phyloP scores from a whole-genome alignment of 2,797 vertebrate genomes.

The Kryptolebias ocellatus region DNA sequence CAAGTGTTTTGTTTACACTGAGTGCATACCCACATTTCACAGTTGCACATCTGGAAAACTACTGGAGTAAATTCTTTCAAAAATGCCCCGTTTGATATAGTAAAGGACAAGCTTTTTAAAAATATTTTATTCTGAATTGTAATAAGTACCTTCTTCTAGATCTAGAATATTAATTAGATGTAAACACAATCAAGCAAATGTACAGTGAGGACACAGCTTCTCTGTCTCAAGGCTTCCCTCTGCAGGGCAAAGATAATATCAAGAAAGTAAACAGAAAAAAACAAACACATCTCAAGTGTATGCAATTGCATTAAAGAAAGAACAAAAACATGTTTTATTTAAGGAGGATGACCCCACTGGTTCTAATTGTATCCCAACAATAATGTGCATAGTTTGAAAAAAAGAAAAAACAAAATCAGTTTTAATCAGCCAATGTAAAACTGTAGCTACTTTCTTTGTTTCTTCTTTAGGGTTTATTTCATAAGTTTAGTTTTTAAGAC shows the following conservation, averaged over 20 bases:
- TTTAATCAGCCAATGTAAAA: neutral
- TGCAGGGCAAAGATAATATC: conserved; percentile 3
- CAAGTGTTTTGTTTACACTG: too few relatives aligned
- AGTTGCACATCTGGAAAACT: too few relatives aligned
- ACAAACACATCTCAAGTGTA: too few relatives aligned
- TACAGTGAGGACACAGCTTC: neutral
- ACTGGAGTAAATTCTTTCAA: too few relatives aligned
- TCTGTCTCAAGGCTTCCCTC: conserved; percentile 7
- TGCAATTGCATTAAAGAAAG: too few relatives aligned
- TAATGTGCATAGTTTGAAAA: too few relatives aligned
- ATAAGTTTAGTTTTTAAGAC: neutral
- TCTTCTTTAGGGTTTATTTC: neutral
- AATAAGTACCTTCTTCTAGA: too few relatives aligned
- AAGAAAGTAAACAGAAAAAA: neutral
- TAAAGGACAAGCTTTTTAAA: too few relatives aligned
- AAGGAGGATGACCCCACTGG: neutral
- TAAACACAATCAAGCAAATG: neutral
- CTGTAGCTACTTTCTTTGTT: neutral
- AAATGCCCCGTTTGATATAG: too few relatives aligned
- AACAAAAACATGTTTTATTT: neutral
- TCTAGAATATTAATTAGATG: too few relatives aligned
- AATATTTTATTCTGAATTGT: too few relatives aligned
- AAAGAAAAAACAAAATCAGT: neutral
- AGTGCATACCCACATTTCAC: too few relatives aligned
- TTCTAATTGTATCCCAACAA: neutral